phyloP scores from a whole-genome alignment of 2,888 invertebrate genomes.

The Pyrochroa serraticornis region DNA sequence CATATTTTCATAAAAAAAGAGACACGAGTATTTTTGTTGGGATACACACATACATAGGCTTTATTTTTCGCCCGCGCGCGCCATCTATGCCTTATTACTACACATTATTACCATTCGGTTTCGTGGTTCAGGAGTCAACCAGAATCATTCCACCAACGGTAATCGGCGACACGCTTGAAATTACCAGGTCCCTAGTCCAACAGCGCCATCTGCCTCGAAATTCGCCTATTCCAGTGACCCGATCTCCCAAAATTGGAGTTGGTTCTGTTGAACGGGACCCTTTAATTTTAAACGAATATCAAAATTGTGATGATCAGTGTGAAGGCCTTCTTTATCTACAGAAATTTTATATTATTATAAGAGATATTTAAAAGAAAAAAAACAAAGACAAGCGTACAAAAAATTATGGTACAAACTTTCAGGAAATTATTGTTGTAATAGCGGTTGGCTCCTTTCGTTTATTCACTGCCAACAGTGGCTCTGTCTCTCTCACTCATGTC shows the following conservation, averaged over 20 bases:
- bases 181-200: neutral
- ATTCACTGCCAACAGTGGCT: slow-evolving; percentile 57
- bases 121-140: slow-evolving; percentile 49
- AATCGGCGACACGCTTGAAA: slow-evolving; percentile 16
- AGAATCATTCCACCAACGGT: slow-evolving; percentile 3
- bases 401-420: slow-evolving; percentile 57
- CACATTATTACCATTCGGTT: slow-evolving; percentile 46
- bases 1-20: slow-evolving; percentile 56
- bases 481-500: slow-evolving; percentile 50
- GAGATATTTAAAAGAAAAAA: slow-evolving; percentile 8
- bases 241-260: too few species aligned
- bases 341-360: slow-evolving; percentile 11
- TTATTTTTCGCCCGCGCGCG: slow-evolving; percentile 36
- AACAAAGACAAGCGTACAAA: slow-evolving; percentile 50
- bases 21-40: slow-evolving; percentile 57
- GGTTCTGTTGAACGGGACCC: neutral
- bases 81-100: slow-evolving; percentile 52
- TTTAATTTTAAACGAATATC: neutral
- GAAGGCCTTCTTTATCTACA: slow-evolving; percentile 14
- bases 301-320: slow-evolving; percentile 2
- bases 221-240: too few species aligned
- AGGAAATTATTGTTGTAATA: slow-evolving; percentile 48
- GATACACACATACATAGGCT: neutral
- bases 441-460: slow-evolving; percentile 51
- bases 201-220: too few species aligned